phyloP scores from a whole-genome alignment of 2,888 invertebrate species.

The Smittia sp. region DNA sequence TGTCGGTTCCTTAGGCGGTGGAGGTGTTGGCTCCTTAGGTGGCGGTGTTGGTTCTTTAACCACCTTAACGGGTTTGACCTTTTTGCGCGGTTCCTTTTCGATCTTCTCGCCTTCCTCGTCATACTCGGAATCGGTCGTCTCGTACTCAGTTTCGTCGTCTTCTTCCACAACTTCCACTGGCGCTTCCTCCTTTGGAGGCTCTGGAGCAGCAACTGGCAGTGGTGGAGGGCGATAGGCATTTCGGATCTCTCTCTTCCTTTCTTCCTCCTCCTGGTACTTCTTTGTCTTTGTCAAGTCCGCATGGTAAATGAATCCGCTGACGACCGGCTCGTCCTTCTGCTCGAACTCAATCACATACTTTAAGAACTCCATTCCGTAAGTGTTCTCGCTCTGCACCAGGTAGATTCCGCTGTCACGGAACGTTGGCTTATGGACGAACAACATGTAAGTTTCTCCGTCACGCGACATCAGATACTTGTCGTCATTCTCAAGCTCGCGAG shows the following conservation, averaged over 20 bases:
- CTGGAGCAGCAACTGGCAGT: constrained; percentile 44
- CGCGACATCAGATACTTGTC: constrained; percentile 45
- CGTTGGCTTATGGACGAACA: constrained; percentile 58
- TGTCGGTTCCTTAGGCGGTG: constrained; percentile 43
- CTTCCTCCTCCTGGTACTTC: constrained; percentile 44
- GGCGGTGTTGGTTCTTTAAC: constrained; percentile 35
- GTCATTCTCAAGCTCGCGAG: constrained; percentile 49
- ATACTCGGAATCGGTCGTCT: constrained; percentile 44
- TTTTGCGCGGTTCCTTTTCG: constrained; percentile 44
- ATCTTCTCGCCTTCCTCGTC: constrained; percentile 43
- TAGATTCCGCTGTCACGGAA: constrained; percentile 66
- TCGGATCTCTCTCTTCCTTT: constrained; percentile 45
- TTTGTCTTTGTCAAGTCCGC: constrained; percentile 49
- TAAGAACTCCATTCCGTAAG: constrained; percentile 66
- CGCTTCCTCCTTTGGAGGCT: constrained; percentile 43
- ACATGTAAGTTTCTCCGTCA: constrained; percentile 55
- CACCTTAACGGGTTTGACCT: constrained; percentile 43
- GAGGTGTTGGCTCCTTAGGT: constrained; percentile 28
- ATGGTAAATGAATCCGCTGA: constrained; percentile 51
- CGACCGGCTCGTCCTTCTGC: constrained; percentile 56
- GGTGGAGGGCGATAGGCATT: constrained; percentile 38
- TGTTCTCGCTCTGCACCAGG: constrained; percentile 66
- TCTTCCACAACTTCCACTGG: background rate
- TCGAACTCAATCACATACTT: constrained; percentile 68
- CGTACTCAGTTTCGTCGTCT: constrained; percentile 43